Conservation (phyloP, 2,113 vertebrate genomes). For the Caranx ignobilis region DNA sequence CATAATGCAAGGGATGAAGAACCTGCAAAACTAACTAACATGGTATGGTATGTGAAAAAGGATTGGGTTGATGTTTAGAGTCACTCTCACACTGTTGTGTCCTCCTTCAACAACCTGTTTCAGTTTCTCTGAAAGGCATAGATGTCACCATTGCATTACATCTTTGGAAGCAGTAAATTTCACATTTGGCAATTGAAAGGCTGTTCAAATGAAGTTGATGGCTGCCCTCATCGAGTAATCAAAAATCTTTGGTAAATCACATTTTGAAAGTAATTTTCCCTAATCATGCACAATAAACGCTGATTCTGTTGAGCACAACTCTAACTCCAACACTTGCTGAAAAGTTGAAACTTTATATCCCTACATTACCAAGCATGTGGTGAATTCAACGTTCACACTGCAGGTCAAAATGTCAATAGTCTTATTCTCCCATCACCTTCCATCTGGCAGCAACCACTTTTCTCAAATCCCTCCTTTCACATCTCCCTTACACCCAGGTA, state of each 20-base stretch:
- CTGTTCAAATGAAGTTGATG: neutral
- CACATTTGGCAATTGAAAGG: neutral
- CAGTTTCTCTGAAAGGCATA: neutral
- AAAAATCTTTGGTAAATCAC: neutral
- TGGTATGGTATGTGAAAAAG: neutral
- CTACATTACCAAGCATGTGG: neutral
- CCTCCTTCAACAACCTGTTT: neutral
- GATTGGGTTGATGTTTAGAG: neutral
- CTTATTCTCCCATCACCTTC: neutral
- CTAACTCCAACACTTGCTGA: neutral
- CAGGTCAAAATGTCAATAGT: slow-evolving; percentile 36
- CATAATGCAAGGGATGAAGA: too few species aligned
- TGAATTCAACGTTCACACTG: slow-evolving; percentile 13
- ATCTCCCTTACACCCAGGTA: slow-evolving; percentile 21
- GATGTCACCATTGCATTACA: neutral
- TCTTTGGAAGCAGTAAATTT: neutral
- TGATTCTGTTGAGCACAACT: neutral
- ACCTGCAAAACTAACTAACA: too few species aligned
- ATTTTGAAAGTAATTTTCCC: neutral
- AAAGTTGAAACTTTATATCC: slow-evolving; percentile 9
- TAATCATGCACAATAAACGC: neutral
- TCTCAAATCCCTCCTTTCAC: slow-evolving; percentile 44
- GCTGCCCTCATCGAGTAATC: neutral
- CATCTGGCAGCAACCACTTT: slow-evolving; percentile 10
- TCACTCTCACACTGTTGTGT: neutral